Conservation (phyloP, 2,113 vertebrate genomes). For the Xiphias gladius region DNA sequence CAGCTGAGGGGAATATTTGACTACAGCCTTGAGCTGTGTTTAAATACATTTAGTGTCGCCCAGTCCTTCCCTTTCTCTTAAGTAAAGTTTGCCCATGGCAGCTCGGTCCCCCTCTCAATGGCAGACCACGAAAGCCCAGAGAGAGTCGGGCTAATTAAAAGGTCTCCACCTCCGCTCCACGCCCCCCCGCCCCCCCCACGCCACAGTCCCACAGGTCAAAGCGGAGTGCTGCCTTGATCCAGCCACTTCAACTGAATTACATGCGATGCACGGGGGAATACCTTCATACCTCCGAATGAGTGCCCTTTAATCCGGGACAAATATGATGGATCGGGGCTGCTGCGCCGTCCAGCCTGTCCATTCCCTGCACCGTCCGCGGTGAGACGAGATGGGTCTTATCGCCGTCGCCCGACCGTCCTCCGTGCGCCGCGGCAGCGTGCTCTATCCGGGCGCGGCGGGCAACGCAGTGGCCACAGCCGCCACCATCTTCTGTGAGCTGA, state of each 20-base stretch:
- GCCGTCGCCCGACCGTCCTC: slow-evolving; percentile 29
- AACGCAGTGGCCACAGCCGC: slow-evolving; percentile 47
- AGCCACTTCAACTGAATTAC: slow-evolving; percentile 54
- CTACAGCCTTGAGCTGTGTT: slow-evolving; percentile 12
- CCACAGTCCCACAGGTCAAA: slow-evolving; percentile 62
- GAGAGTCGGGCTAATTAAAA: slow-evolving; percentile 64
- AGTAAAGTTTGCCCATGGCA: slow-evolving; percentile 72
- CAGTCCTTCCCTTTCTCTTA: slow-evolving; percentile 17
- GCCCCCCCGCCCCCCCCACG: slow-evolving; percentile 8
- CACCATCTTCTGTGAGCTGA: slow-evolving; percentile 75
- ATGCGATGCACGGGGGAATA: not conserved
- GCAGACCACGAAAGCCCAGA: slow-evolving; percentile 52
- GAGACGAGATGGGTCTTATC: slow-evolving; percentile 3
- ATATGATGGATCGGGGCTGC: slow-evolving; percentile 22
- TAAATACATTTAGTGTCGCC: not conserved
- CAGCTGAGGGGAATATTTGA: slow-evolving; percentile 2
- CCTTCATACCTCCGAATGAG: slow-evolving; percentile 45
- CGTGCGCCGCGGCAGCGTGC: slow-evolving; percentile 30
- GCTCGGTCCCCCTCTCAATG: slow-evolving; percentile 41
- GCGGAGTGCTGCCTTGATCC: slow-evolving; percentile 48
- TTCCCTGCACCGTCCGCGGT: slow-evolving; percentile 31
- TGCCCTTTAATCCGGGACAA: slow-evolving; percentile 28
- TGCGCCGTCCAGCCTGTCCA: slow-evolving; percentile 29
- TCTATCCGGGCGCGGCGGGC: slow-evolving; percentile 50
- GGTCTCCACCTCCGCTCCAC: slow-evolving; percentile 57